phyloP scores from a whole-genome alignment of 2,797 vertebrate genomes.

The Protosalanx chinensis region DNA sequence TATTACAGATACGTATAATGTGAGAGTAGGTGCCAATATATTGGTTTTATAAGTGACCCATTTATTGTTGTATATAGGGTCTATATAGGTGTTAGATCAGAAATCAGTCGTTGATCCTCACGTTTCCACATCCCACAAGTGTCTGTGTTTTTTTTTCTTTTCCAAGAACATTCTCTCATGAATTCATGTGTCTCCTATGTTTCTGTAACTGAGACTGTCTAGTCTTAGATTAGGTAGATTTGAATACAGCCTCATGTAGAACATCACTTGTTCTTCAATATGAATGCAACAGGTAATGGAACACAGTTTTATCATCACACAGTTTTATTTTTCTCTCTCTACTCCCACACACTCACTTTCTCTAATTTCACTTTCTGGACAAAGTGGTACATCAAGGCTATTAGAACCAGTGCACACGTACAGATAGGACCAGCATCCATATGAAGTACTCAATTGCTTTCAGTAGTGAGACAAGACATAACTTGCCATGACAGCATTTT shows the following conservation, averaged over 20 bases:
- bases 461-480: slow-evolving; percentile 26
- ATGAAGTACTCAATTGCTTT: background rate
- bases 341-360: background rate
- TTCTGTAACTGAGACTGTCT: background rate
- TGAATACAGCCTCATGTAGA: background rate
- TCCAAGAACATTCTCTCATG: background rate
- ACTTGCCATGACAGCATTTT: slow-evolving; percentile 18
- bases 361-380: background rate
- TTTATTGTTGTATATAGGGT: background rate
- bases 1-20: too few relatives aligned
- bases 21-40: slow-evolving; percentile 52
- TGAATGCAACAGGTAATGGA: too few relatives aligned
- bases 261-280: too few relatives aligned
- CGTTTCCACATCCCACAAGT: background rate
- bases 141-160: background rate
- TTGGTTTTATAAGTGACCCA: background rate
- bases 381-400: background rate
- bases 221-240: background rate
- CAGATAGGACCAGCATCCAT: background rate
- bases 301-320: too few relatives aligned
- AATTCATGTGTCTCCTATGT: background rate
- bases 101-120: background rate
- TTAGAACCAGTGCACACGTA: too few relatives aligned
- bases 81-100: background rate
- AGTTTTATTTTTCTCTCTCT: background rate